Conservation (phyloP, 2,888 invertebrate genomes). For the Dorcus parallelipipedus region DNA sequence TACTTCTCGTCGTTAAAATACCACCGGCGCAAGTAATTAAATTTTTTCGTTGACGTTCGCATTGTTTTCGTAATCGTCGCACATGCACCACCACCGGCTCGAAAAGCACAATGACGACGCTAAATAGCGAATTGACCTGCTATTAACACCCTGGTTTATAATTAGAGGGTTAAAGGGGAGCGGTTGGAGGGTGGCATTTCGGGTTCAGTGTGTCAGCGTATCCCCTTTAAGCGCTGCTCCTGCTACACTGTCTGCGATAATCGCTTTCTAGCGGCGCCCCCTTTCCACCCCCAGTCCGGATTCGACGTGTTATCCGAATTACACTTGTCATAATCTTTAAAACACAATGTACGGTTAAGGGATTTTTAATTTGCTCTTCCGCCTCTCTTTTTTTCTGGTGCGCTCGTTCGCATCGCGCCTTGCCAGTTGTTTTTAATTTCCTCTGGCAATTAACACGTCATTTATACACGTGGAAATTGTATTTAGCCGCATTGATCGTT, state of each 20-base stretch:
- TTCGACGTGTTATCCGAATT: constrained; percentile 22
- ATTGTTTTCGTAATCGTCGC: too few relatives aligned
- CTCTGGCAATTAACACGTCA: too few relatives aligned
- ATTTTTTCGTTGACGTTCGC: too few relatives aligned
- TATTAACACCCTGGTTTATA: constrained; percentile 46
- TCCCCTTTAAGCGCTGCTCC: constrained; percentile 40
- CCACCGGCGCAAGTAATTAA: too few relatives aligned
- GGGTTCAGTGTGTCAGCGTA: constrained; percentile 37
- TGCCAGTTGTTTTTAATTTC: neutral
- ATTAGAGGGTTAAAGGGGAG: constrained; percentile 42
- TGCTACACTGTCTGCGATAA: constrained; percentile 38
- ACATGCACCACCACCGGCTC: constrained; percentile 1
- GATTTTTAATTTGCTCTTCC: constrained; percentile 5
- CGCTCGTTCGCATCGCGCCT: neutral
- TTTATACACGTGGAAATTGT: too few relatives aligned
- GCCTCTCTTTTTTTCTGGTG: neutral
- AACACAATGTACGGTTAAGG: constrained; percentile 1
- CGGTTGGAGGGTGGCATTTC: constrained; percentile 20
- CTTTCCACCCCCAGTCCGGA: constrained; percentile 18
- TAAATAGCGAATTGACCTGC: constrained; percentile 45
- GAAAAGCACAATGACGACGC: constrained; percentile 31
- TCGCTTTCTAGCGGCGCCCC: constrained; percentile 42
- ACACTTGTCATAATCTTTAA: constrained; percentile 26
- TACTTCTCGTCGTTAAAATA: too few relatives aligned
- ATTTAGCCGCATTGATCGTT: too few relatives aligned